Evolutionary conservation across 2,113 vertebrate species (phyloP).

Genomic region (Chlamydotis undulata): DNA sequence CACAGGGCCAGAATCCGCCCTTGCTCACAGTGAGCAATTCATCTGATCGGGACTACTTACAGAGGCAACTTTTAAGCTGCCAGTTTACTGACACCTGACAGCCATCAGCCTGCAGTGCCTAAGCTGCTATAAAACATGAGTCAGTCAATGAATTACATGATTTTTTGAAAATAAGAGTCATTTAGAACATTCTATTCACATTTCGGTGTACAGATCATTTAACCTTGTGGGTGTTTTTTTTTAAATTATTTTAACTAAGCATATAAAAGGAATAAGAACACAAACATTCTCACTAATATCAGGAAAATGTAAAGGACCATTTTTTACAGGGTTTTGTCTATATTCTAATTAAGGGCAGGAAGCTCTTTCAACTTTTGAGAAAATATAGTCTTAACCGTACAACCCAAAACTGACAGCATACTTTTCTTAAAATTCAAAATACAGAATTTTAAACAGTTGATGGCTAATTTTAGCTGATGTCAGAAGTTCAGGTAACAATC

Average conservation of each 20-base stretch:
- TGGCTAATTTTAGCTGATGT: background rate
- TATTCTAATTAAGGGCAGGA: background rate
- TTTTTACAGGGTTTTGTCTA: background rate
- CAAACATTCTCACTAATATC: background rate
- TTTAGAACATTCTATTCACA: slow-evolving; percentile 39
- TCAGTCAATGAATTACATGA: slow-evolving; percentile 44
- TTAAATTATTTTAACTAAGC: background rate
- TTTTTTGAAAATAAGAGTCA: slow-evolving; percentile 44
- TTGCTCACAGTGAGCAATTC: slow-evolving; percentile 59
- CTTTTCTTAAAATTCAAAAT: background rate
- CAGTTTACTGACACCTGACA: slow-evolving; percentile 47
- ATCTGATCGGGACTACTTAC: slow-evolving; percentile 13
- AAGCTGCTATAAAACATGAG: slow-evolving; percentile 40
- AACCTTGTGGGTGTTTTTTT: background rate
- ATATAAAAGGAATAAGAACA: background rate
- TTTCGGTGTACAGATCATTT: slow-evolving; percentile 23
- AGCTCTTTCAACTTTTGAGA: background rate
- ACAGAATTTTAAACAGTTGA: background rate
- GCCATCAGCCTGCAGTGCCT: slow-evolving; percentile 8
- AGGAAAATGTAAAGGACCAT: background rate
- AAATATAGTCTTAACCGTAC: background rate
- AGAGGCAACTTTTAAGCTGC: slow-evolving; percentile 27
- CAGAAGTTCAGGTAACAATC: background rate
- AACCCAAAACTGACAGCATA: background rate
- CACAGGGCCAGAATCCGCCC: slow-evolving; percentile 37